Conservation (phyloP, 2,113 vertebrate genomes). For the Henicopernis longicauda region DNA sequence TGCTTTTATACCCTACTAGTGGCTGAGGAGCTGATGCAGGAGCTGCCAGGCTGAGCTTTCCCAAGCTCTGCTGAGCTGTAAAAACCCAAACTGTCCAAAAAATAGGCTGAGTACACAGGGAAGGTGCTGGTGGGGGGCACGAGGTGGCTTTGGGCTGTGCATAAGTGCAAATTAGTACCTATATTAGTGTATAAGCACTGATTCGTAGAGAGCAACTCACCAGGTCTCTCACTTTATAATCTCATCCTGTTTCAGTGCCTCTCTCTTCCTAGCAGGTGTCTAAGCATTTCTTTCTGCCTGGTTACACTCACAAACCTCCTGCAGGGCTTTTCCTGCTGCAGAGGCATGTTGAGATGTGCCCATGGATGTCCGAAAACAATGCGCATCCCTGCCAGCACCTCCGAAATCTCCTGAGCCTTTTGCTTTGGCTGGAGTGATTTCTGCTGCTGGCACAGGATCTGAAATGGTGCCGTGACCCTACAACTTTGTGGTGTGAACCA, state of each 20-base stretch:
- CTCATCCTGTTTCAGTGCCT: neutral
- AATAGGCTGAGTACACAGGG: neutral
- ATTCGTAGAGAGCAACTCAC: neutral
- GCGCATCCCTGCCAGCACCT: neutral
- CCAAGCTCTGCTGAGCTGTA: neutral
- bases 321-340: neutral
- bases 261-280: neutral
- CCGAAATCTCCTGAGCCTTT: neutral
- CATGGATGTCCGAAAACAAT: neutral
- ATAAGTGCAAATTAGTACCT: neutral
- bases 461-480: accelerated
- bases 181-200: neutral
- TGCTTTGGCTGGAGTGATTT: accelerated
- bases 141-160: neutral
- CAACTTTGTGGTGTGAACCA: accelerated
- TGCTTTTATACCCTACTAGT: neutral
- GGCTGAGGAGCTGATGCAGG: neutral
- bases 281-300: neutral
- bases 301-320: neutral
- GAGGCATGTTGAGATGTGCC: neutral
- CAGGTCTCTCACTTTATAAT: neutral
- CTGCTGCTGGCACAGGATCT: neutral
- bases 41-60: neutral
- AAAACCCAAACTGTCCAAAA: neutral
- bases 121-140: accelerated